Conservation (phyloP, 2,113 vertebrate species). For the Microtus pennsylvanicus region DNA sequence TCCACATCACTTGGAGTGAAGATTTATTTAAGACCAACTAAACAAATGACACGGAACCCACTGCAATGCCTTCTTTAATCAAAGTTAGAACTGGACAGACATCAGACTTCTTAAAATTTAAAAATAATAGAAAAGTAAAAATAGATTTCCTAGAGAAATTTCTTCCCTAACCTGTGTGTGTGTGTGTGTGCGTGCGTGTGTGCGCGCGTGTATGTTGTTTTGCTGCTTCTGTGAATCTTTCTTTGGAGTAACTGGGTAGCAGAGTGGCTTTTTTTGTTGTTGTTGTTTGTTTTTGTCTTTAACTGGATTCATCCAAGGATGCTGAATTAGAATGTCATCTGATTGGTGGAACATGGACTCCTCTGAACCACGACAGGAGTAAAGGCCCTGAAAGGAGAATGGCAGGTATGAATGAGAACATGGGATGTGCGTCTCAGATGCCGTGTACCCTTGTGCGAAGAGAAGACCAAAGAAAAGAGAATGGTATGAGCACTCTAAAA, state of each 20-base stretch:
- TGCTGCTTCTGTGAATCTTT: conserved; percentile 76
- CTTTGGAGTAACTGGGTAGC: conserved; percentile 73
- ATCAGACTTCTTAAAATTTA: conserved; percentile 73
- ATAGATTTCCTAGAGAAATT: conserved; percentile 74
- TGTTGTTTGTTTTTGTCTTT: background rate
- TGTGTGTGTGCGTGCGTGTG: background rate
- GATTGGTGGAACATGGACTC: background rate
- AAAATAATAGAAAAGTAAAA: conserved; percentile 84
- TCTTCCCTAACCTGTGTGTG: conserved; percentile 52
- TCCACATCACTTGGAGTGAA: conserved; percentile 71
- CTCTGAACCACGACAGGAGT: background rate
- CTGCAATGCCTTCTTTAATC: conserved; percentile 69
- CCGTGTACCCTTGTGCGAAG: conserved; percentile 67
- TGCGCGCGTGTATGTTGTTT: background rate
- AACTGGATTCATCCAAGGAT: conserved; percentile 68
- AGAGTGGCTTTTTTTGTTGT: background rate
- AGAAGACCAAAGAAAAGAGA: conserved; percentile 69
- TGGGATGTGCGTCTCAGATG: conserved; percentile 54
- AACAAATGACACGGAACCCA: conserved; percentile 63
- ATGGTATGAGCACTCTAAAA: conserved; percentile 86
- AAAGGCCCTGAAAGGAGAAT: conserved; percentile 41
- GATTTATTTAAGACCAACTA: conserved; percentile 80
- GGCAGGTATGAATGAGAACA: background rate
- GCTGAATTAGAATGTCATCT: conserved; percentile 76
- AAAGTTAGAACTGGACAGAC: conserved; percentile 77